Evolutionary conservation across 2,113 vertebrate genomes (phyloP), one percentile per base, ranked within the genome.

Genomic region (Enhydra lutris): DNA sequence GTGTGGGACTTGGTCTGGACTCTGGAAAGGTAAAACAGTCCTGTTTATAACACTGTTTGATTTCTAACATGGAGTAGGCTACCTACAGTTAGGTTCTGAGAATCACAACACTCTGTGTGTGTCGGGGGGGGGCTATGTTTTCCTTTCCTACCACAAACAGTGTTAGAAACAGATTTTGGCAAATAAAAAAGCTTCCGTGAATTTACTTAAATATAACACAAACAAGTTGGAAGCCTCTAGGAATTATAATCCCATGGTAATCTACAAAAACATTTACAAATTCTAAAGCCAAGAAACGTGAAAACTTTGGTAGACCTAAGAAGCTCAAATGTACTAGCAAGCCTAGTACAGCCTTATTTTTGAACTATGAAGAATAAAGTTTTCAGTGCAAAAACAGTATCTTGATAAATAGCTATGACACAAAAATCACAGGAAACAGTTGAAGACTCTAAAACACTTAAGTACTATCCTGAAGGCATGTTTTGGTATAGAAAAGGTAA

Each of bases 321-420:
- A 94, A 93, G 36, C 29, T 67, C 78, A 67, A 0, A 39, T 26
- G 78, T 3, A 52, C 20, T 14, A 9, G 17, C 2, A 1, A 87
- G 59, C 31, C 57, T 29, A 71, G 8, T 17, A 67, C 63, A 67
- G 55, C 36, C 80, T 31, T n/a, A 24, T 39, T 80, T 95, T 26
- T 79, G 2, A 96, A 94, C 84, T 57, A 90, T 21, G 93, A 80
- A 92, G 86, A 90, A 24, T 85, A 78, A 98, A 91, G 93, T 94
- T 95, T 42, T 97, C 89, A 98, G 98, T 91, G 96, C 91, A 92
- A 91, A 98, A 97, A 94, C 24, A 39, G 15, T 74, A 73, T 11
- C 0, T 69, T 50, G 78, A 97, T 95, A 98, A 98, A 95, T 1
- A 98, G 45, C 31, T 97, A 97, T 76, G 74, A 94, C n/a, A 39